Base-by-base conservation (phyloP, 2,797 vertebrate genomes). In the Protosalanx chinensis region DNA sequence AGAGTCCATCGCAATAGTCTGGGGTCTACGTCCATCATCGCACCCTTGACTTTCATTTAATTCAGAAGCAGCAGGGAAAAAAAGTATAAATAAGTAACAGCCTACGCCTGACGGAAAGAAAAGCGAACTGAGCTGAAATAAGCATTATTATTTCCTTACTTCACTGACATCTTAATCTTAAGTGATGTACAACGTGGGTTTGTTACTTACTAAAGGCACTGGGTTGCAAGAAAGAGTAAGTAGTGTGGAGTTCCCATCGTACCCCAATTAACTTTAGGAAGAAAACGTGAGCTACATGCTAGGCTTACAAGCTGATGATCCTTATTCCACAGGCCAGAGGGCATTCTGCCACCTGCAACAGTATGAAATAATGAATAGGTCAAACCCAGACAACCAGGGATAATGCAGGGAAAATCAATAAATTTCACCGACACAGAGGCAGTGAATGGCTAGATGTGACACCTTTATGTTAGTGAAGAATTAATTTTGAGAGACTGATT, bases 361-460 rank as follows among this genome's bases (percentile, higher is more conserved):
- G 85, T 74, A 80, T 84, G 82, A 75, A 83, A 82, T 2, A 56
- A 67, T 4, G 51, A 30, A 75, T 75, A 57, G 76, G 82, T 82
- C 87, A 85, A 81, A 81, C 80, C 70, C 77, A 66, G 67, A 79
- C 77, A 72, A 75, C 79, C 79, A 76, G 66, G 72, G 10, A 71
- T 72, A 71, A 74, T 68, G 41, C 60, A 27, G 79, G 85, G 80
- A 81, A 86, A 89, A 90, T 90, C 86, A 88, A 76, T 69, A 64
- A 83, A 72, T 87, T 86, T 87, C 81, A 88, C 84, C 84, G 81
- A 5, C 8, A 16, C 49, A 67, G 18, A 79, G 68, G 84, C 77
- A 70, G 79, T 88, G 86, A 88, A 88, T 88, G 79, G 86, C 74
- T 76, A 70, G 59, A 78, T 80, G 85, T 90, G 87, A 88, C 85